These are phyloP conservation scores for Sweltsa coloradensis DNA, from an alignment of 1,140 invertebrate genomes.

Conservation along the genomic window DNA sequence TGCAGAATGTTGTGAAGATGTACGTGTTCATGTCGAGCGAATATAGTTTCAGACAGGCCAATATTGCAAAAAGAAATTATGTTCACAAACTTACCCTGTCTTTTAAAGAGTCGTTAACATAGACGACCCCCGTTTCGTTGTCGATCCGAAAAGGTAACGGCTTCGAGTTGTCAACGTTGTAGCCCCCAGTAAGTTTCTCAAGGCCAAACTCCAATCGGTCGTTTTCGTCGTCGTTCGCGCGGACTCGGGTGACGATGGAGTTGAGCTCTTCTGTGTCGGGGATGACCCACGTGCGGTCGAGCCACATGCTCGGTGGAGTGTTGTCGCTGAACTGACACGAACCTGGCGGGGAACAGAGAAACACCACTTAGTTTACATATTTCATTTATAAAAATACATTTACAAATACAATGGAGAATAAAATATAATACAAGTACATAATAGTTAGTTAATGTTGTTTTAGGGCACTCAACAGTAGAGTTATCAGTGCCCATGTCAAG, in stretches of 20 bases:
- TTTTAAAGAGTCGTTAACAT: constrained; percentile 51
- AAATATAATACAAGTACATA: no score
- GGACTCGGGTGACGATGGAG: constrained; percentile 42
- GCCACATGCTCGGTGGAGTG: constrained; percentile 34
- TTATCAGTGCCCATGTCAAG: no score
- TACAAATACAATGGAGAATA: no score
- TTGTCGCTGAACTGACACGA: background rate
- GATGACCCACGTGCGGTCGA: constrained; percentile 54
- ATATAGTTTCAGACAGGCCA: no score
- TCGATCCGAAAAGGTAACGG: constrained; percentile 53
- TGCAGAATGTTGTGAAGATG: no score
- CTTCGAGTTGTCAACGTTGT: constrained; percentile 16
- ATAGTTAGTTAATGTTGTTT: no score
- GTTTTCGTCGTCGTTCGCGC: constrained; percentile 44
- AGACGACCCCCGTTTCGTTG: constrained; percentile 50
- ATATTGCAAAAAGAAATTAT: no score
- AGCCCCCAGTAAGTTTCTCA: constrained; percentile 28
- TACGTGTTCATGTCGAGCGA: no score
- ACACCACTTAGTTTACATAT: no score
- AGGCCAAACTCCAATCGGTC: constrained; percentile 47
- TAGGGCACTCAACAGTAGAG: no score
- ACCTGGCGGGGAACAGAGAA: no score
- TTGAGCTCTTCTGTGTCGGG: constrained; percentile 48
- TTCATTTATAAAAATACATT: no score
- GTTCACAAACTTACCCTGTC: constrained; percentile 49